Base-by-base conservation (phyloP, 2,113 vertebrate species). In the Charadrius vociferus region DNA sequence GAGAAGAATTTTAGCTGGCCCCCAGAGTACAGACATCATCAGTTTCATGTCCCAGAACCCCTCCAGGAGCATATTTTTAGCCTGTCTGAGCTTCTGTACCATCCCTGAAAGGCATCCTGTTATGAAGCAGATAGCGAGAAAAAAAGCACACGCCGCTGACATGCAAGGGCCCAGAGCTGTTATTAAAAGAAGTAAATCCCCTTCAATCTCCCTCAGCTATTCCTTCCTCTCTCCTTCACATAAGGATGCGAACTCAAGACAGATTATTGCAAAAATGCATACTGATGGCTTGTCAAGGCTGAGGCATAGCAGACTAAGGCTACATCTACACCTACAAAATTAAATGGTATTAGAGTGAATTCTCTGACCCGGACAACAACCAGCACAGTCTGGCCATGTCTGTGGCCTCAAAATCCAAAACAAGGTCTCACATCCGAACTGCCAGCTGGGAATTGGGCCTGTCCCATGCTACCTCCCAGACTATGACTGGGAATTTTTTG, bases 151-250 rank as follows among this genome's bases (percentile, higher is more conserved):
- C 8, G 9, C 61, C 88, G 79, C 74, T 95, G 91, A 94, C 85
- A 93, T 68, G 32, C 58, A 89, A 94, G 62, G 34, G 50, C 96
- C 91, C 63, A 92, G 79, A 85, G 67, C 90, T 92, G 47, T 85
- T 91, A 90, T 93, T 92, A 89, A 88, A 90, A 88, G 49, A 86
- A 90, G n/a, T 71, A 97, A 96, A 96, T 81, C 84, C 75, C 34
- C 34, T 53, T 93, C 81, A 77, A 49, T 82, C 73, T 93, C 77
- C 62, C 27, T 82, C 90, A 90, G 73, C 21, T 47, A 27, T 95
- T 92, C 55, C 83, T 79, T 88, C 65, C 71, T 80, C 68, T 91
- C 43, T 81, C 36, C 39, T 94, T 95, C 86, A 88, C 56, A 86
- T 82, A 92, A 82, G 24, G 78, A 93, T 73, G 39, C 80, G 49